Percentiles rank a stretch among this genome's conserved stretches.
These are phyloP conservation scores for Enteromius thamalakanensis DNA, from an alignment of 2,797 vertebrate species.

Conservation along the genomic window DNA sequence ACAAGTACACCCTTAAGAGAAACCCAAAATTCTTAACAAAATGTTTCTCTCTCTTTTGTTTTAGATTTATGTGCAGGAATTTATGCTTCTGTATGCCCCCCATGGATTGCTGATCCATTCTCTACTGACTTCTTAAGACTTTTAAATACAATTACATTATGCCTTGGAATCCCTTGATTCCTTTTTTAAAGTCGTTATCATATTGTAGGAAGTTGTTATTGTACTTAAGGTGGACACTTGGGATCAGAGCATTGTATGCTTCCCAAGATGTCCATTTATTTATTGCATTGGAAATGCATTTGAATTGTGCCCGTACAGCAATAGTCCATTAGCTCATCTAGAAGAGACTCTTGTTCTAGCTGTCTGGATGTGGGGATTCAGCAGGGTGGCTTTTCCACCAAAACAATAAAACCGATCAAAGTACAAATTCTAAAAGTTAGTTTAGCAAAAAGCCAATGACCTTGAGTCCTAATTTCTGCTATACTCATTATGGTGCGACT, in stretches of 20 bases:
- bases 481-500: constrained; percentile 6
- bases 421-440: background rate
- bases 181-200: constrained; percentile 34
- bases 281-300: constrained; percentile 35
- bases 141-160: constrained; percentile 30
- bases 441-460: constrained; percentile 18
- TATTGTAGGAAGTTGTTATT: constrained; percentile 30
- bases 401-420: background rate
- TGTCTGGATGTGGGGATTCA: constrained; percentile 8
- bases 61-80: background rate
- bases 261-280: constrained; percentile 48
- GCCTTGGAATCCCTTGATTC: constrained; percentile 38
- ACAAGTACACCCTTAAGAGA: background rate
- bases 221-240: constrained; percentile 33
- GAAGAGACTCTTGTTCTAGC: background rate
- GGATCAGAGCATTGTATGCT: constrained; percentile 11
- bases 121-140: background rate
- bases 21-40: background rate
- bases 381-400: background rate
- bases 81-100: background rate
- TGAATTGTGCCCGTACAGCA: constrained; percentile 9
- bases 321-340: constrained; percentile 4
- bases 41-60: background rate
- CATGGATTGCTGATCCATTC: background rate
- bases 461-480: background rate